A percentile compares a stretch with the other conserved stretches of the same genome.
Evolutionary conservation across 2,888 invertebrate species (phyloP).

Genomic region (Drosophila diplacantha): DNA sequence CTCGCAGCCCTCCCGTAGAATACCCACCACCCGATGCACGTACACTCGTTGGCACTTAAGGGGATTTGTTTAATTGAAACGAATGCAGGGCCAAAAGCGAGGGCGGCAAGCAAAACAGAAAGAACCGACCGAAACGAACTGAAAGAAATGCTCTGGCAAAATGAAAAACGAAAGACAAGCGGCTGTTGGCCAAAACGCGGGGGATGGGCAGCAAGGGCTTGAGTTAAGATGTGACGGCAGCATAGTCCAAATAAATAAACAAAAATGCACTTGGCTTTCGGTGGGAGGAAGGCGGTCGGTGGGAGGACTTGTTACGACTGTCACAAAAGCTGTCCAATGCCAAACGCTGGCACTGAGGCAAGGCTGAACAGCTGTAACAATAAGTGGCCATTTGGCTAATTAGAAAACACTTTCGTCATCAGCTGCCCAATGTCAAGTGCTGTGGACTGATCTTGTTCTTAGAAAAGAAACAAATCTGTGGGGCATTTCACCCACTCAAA

Average conservation of each 20-base stretch:
- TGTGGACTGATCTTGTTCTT: slow-evolving; percentile 15
- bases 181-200: slow-evolving; percentile 21
- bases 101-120: slow-evolving; percentile 37
- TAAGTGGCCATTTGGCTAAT: slow-evolving; percentile 62
- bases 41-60: slow-evolving; percentile 72
- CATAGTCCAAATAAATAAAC: slow-evolving; percentile 55
- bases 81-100: slow-evolving; percentile 54
- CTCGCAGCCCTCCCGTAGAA: not conserved
- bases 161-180: slow-evolving; percentile 41
- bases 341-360: slow-evolving; percentile 40
- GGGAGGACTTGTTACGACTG: slow-evolving; percentile 44
- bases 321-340: slow-evolving; percentile 46
- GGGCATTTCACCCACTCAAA: not conserved
- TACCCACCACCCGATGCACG: slow-evolving; percentile 38
- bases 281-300: slow-evolving; percentile 3
- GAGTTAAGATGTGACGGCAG: slow-evolving; percentile 40
- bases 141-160: slow-evolving; percentile 29
- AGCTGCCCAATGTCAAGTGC: slow-evolving; percentile 30
- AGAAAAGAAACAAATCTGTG: not conserved
- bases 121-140: slow-evolving; percentile 35
- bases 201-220: slow-evolving; percentile 10
- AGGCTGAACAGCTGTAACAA: slow-evolving; percentile 31
- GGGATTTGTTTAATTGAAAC: slow-evolving; percentile 75
- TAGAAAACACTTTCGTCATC: slow-evolving; percentile 38
- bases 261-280: slow-evolving; percentile 49